These are phyloP conservation scores for Balanococcus diminutus DNA, from an alignment of 2,888 invertebrate genomes.

Conservation along the genomic window DNA sequence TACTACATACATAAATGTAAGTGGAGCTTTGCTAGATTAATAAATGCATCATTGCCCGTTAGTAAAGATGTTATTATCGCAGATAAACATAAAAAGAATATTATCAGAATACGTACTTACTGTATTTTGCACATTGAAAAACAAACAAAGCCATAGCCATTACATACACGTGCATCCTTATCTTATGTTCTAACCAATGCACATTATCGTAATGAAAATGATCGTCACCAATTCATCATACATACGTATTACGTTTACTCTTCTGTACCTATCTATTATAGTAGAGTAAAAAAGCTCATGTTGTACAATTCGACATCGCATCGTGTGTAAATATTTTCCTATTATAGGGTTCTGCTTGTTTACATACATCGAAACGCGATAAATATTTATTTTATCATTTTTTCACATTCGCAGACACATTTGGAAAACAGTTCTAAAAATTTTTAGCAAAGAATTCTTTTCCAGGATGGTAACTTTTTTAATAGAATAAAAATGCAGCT, in stretches of 20 bases:
- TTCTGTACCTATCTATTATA: neutral
- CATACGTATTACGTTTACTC: neutral
- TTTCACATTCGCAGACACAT: neutral
- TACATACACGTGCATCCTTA: conserved; percentile 8
- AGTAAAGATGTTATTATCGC: neutral
- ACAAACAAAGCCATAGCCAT: neutral
- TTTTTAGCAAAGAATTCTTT: neutral
- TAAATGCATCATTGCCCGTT: neutral
- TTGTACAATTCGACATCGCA: neutral
- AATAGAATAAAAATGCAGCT: neutral
- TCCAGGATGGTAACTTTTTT: neutral
- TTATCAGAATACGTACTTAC: neutral
- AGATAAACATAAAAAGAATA: neutral
- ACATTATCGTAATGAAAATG: neutral
- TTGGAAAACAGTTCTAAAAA: neutral
- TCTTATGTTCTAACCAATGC: neutral
- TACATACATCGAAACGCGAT: conserved; percentile 1
- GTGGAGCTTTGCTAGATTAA: neutral
- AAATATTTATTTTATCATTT: conserved; percentile 20
- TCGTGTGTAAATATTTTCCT: neutral
- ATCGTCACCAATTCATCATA: neutral
- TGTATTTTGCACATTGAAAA: neutral
- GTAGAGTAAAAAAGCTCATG: neutral
- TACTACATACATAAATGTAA: too few relatives aligned
- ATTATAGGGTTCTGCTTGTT: neutral